Evolutionary conservation across 2,113 vertebrate species (phyloP), one percentile per base, ranked within the genome.

Genomic region (Lathamus discolor): DNA sequence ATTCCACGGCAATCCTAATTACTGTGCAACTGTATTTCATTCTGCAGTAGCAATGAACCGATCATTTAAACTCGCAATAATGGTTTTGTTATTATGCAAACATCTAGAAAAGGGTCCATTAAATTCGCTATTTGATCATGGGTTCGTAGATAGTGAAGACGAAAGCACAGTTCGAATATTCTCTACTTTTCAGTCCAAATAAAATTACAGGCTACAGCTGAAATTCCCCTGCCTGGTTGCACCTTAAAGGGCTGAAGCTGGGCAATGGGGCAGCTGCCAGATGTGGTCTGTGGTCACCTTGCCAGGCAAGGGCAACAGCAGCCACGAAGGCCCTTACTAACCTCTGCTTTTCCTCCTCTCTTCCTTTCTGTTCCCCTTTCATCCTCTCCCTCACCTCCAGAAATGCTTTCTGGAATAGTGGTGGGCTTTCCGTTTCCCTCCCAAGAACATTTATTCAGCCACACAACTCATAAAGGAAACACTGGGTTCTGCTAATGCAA

Each of bases 231-330:
- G 25, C 46, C 22, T 39, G 62, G 28, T 1, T 51, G 41, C n/a
- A 7, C 6, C 17, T 41, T 17, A 3, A 63, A 41, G 68, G 25
- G 48, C 44, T 77, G 82, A 10, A 20, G 31, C 15, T 54, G 62
- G 51, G 41, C 69, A 31, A 49, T 0, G 19, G 61, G 24, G n/a
- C 10, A 3, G 41, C 24, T 74, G 37, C 33, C 78, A 54, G 51
- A 11, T 1, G 0, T 7, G 59, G 24, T 24, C 48, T n/a, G 2
- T 11, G 41, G 6, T 54, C 57, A 24, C 46, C 9, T 18, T 17
- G 31, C 49, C 66, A 66, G 41, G 35, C 23, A 46, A 20, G n/a
- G n/a, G 18, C 35, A 43, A 49, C 35, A 13, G 27, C 5, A 2
- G 24, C 39, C 33, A 3, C 15, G 0, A 24, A 79, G 28, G 7